phyloP scores from a whole-genome alignment of 2,797 vertebrate species.

The Poeciliopsis paucimaculata region DNA sequence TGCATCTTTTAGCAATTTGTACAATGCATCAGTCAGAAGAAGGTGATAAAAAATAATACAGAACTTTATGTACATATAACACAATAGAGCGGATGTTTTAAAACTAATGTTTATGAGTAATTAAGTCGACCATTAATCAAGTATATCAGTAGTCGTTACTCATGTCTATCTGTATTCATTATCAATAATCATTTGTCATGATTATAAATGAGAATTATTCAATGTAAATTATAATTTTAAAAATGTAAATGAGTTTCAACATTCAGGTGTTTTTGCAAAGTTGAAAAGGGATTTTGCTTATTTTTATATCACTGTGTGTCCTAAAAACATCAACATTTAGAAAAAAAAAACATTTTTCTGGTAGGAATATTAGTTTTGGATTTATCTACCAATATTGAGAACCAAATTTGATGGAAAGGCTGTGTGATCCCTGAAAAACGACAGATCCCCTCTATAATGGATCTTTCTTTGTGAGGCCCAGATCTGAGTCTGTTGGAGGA shows the following conservation, averaged over 20 bases:
- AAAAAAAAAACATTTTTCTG: not conserved
- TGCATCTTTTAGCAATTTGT: not conserved
- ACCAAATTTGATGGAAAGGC: not conserved
- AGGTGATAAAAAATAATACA: not conserved
- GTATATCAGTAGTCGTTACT: too few relatives aligned
- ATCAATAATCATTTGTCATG: too few relatives aligned
- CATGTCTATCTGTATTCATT: too few relatives aligned
- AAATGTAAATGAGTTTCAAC: not conserved
- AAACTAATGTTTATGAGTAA: too few relatives aligned
- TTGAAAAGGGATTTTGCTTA: not conserved
- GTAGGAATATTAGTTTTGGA: not conserved
- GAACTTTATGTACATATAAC: not conserved
- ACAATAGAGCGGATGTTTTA: too few relatives aligned
- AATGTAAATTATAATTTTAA: too few relatives aligned
- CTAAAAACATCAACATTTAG: not conserved
- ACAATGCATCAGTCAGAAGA: not conserved
- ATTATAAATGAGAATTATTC: too few relatives aligned
- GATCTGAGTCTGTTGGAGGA: not conserved
- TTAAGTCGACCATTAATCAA: too few relatives aligned
- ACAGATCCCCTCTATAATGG: not conserved
- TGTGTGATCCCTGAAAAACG: not conserved
- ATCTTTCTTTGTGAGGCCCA: not conserved
- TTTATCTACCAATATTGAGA: not conserved
- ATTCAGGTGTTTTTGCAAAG: not conserved
- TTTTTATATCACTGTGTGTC: not conserved